Base-by-base conservation (phyloP, 2,888 invertebrate species). In the Zootermopsis nevadensis region DNA sequence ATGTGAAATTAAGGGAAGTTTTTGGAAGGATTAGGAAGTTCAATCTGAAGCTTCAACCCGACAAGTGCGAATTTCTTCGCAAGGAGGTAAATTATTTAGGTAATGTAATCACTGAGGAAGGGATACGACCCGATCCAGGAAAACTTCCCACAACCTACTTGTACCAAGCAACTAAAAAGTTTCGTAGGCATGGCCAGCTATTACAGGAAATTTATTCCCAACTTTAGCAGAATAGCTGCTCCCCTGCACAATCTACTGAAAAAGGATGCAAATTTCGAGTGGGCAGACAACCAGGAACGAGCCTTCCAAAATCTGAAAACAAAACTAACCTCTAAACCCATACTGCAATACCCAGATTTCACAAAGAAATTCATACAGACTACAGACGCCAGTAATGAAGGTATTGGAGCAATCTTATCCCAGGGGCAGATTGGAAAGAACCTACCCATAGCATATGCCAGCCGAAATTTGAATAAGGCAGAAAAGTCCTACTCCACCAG, bases 401-500 rank as follows among this genome's bases (percentile, higher is more conserved):
- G 86, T 1, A 82, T 89, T 8, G 87, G 87, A 8, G 86, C 85
- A 0, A 86, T 89, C 0, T 55, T 89, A 19, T 87, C 87, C 0
- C 88, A 89, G 86, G 86, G 86, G 42, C 8, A 84, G 83, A 66
- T 86, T 81, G 84, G 85, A 42, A 85, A 86, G 76, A 87, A 89
- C 82, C 82, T 87, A 30, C 89, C 88, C 1, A 86, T 89, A 2
- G 88, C 89, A 24, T 89, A 88, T 83, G 87, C 88, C 6, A 86
- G 86, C 38, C 80, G 88, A 84, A 88, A 87, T 0, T 82, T 88
- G 27, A 89, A 87, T 83, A 85, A 86, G 83, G 86, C 87, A 0
- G 88, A 89, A 87, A 55, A 42, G 10, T 89, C 88, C 77, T 89
- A 89, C 83, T 85, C 86, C 2, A 88, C 88, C 0, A 89, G 86